Evolutionary conservation across 2,888 invertebrate species (phyloP).

Genomic region (Penaeus monodon): DNA sequence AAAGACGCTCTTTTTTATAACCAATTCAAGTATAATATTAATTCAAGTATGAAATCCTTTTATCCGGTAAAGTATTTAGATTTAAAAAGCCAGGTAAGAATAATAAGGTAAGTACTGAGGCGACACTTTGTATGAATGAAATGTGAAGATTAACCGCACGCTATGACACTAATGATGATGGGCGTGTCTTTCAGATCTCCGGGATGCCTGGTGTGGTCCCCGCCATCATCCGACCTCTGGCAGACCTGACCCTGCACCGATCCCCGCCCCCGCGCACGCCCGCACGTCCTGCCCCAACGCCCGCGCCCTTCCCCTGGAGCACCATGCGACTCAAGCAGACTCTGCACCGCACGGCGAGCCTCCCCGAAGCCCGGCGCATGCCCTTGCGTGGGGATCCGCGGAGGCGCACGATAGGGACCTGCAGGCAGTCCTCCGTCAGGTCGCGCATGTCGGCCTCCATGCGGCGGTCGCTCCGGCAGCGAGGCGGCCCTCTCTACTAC

Average conservation of each 20-base stretch:
- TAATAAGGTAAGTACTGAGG: too few relatives aligned
- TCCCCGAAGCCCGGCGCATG: background rate
- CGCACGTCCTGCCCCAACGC: background rate
- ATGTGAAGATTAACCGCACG: background rate
- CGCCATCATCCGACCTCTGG: constrained; percentile 37
- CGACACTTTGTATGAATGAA: too few relatives aligned
- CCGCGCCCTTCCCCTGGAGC: constrained; percentile 14
- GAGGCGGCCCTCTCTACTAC: constrained; percentile 31
- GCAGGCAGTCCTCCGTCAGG: constrained; percentile 5
- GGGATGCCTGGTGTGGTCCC: constrained; percentile 43
- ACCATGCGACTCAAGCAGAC: background rate
- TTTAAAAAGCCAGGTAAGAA: too few relatives aligned
- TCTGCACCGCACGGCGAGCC: background rate
- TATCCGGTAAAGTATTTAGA: too few relatives aligned
- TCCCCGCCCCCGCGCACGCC: constrained; percentile 31
- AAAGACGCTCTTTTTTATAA: too few relatives aligned
- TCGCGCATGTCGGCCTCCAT: constrained; percentile 18
- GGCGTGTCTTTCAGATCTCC: constrained; percentile 39
- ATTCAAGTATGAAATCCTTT: too few relatives aligned
- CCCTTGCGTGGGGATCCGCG: background rate
- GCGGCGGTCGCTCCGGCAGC: constrained; percentile 18
- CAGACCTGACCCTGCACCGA: constrained; percentile 56
- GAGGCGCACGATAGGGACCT: constrained; percentile 5
- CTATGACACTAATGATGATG: background rate
- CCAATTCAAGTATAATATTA: too few relatives aligned